phyloP scores from a whole-genome alignment of 1,140 invertebrate genomes.

The Bombus impatiens region DNA sequence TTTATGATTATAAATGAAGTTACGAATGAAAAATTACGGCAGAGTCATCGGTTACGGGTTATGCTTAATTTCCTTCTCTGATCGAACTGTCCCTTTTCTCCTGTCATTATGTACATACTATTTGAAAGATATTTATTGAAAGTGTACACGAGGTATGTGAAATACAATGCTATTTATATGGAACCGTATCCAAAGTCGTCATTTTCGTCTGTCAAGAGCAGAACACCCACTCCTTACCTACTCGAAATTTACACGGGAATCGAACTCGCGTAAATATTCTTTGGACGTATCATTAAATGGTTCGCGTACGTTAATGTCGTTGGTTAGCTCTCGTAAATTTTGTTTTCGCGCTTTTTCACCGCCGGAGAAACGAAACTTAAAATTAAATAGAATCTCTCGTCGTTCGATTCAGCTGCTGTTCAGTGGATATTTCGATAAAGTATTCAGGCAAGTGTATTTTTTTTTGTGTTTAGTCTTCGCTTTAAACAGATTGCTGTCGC shows the following conservation, averaged over 20 bases:
- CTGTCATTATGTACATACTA: conserved; percentile 70
- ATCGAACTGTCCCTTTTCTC: conserved; percentile 18
- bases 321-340: conserved; percentile 71
- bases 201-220: conserved; percentile 34
- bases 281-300: conserved; percentile 67
- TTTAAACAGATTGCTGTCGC: neutral
- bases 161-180: conserved; percentile 71
- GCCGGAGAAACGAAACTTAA: neutral
- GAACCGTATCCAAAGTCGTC: conserved; percentile 48
- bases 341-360: conserved; percentile 54
- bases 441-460: neutral
- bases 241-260: conserved; percentile 34
- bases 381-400: neutral
- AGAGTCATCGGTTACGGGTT: conserved; percentile 46
- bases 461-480: neutral
- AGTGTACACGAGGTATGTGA: conserved; percentile 73
- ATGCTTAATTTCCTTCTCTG: conserved; percentile 35
- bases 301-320: conserved; percentile 22
- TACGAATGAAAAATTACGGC: neutral
- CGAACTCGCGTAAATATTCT: conserved; percentile 44
- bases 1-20: neutral
- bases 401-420: neutral
- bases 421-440: neutral
- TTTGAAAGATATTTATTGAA: conserved; percentile 75
- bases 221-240: conserved; percentile 41